These are phyloP conservation scores for Glyphotaelius pellucidus DNA, from an alignment of 2,888 invertebrate species.

Conservation along the genomic window DNA sequence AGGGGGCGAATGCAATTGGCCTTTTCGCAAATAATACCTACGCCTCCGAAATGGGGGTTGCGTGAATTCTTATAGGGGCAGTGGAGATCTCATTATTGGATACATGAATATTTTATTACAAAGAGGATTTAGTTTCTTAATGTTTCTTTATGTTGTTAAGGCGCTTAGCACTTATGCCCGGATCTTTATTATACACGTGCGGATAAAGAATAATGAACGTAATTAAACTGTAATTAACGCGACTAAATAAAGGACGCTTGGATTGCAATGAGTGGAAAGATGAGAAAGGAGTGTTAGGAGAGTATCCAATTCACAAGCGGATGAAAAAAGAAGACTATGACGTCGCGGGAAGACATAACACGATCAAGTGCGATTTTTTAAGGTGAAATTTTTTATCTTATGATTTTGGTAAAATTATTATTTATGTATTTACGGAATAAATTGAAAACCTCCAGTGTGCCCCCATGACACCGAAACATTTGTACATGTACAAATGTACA, in stretches of 20 bases:
- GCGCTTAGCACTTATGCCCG: not conserved
- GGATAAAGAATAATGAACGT: not conserved
- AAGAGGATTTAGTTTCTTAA: slow-evolving; percentile 20
- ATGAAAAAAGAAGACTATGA: not conserved
- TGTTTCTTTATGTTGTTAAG: not conserved
- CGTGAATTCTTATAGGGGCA: not conserved
- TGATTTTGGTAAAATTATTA: no score
- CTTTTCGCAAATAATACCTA: slow-evolving; percentile 20
- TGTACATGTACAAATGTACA: no score
- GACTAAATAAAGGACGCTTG: not conserved
- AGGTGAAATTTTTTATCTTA: no score
- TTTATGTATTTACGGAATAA: no score
- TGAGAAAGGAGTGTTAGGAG: not conserved
- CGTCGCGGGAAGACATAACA: not conserved
- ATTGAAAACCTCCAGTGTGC: no score
- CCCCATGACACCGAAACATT: no score
- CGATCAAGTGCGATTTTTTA: no score
- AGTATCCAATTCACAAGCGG: not conserved
- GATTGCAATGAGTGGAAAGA: not conserved
- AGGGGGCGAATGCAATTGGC: slow-evolving; percentile 35
- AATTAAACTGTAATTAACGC: not conserved
- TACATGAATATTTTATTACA: slow-evolving; percentile 37
- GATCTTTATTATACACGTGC: not conserved
- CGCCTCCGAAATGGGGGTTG: not conserved
- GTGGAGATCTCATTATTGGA: slow-evolving; percentile 21